Evolutionary conservation across 2,113 vertebrate species (phyloP), one percentile per base, ranked within the genome.

Genomic region (Poecile atricapillus): DNA sequence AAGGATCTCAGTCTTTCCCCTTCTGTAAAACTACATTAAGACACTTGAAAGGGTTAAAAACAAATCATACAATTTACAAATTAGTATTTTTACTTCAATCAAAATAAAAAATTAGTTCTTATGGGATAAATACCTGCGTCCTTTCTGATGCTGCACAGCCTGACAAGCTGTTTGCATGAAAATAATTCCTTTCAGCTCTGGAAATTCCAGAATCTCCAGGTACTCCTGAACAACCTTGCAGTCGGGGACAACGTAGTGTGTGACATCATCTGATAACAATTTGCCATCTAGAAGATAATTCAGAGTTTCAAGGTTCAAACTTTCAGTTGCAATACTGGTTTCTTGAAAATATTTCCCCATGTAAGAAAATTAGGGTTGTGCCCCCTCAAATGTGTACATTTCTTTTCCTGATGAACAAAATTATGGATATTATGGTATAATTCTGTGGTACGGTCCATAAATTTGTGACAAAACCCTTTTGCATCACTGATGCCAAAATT

Each of bases 151-250:
- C 18, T 99, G 99, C 73, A 99, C 96, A 28, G 98, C 98, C 91
- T 99, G 98, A 92, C 99, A 99, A 13, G 99, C 98, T 5, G 99
- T 99, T 91, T 99, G 99, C 52, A 99, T 99, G 97, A 99, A 99
- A 50, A 99, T 94, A 71, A 99, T 94, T 23, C 99, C 99, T 78
- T 98, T 98, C 91, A 99, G 93, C 95, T 99, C 99, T 0, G 97
- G 98, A 83, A 99, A 98, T 96, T 99, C 99, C 30, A 99, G 97
- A 56, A 99, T 97, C 97, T 99, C 99, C 52, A 99, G 98, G 95
- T 98, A 99, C 97, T 99, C 98, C 15, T 98, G 98, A 78, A 99
- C 98, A 64, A 99, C 98, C 10, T 98, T 98, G 60, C 98, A 99
- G 83, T 99, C 99, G 0, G 99, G 99, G 30, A 99, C 98, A 82